Conservation (phyloP, 1,140 invertebrate genomes). For the Octopus bimaculoides region DNA sequence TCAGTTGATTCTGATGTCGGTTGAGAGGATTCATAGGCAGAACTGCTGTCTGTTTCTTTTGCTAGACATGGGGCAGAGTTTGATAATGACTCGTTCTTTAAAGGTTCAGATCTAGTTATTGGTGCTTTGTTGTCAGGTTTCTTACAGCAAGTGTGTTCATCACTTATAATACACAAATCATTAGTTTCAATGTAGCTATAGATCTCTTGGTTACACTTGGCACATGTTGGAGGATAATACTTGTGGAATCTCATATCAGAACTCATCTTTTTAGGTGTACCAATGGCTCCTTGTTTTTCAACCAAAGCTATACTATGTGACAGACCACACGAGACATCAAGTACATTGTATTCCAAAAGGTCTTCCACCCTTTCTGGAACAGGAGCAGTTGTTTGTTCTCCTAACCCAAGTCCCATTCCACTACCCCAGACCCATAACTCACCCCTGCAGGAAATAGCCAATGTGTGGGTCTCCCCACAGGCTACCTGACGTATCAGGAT, state of each 20-base stretch:
- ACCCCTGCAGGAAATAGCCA: conserved; percentile 83
- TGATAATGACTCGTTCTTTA: too few relatives aligned
- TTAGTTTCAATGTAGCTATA: conserved; percentile 67
- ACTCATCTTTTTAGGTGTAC: conserved; percentile 63
- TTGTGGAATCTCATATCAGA: conserved; percentile 61
- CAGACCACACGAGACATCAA: conserved; percentile 65
- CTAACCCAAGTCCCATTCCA: conserved; percentile 70
- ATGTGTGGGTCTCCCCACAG: conserved; percentile 79
- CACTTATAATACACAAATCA: conserved; percentile 72
- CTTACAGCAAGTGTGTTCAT: conserved; percentile 39
- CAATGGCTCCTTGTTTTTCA: conserved; percentile 62
- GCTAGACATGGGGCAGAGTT: too few relatives aligned
- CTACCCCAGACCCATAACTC: conserved; percentile 73
- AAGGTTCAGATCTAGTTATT: neutral
- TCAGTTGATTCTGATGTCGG: too few relatives aligned
- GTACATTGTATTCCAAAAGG: conserved; percentile 67
- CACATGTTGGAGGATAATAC: conserved; percentile 38
- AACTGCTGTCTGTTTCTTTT: too few relatives aligned
- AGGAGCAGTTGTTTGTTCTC: conserved; percentile 34
- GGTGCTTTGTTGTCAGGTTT: neutral
- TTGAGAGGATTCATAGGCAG: too few relatives aligned
- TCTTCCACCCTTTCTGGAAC: conserved; percentile 68
- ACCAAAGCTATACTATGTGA: conserved; percentile 70
- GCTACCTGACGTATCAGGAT: conserved; percentile 60
- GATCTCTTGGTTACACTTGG: conserved; percentile 47